Base-by-base conservation (phyloP, 1,140 invertebrate genomes). In the Araneus ventricosus region DNA sequence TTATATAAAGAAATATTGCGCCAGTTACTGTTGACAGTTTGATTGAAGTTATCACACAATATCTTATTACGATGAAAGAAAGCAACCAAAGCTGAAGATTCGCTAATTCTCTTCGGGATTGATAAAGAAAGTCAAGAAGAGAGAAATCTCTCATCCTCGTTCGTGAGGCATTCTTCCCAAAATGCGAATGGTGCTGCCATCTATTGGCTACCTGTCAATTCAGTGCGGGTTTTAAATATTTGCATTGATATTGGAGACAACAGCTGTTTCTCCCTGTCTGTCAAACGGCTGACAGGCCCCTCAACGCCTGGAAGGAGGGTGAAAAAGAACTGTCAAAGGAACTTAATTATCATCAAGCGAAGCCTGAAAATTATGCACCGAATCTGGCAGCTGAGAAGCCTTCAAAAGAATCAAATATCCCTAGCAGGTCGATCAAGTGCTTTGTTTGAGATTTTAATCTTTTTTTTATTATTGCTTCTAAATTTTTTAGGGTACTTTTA, bases 311-410 rank as follows among this genome's bases (percentile, higher is more conserved):
- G 39, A 14, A 84, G 80, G 37, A 52, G 41, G 41, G 80, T 24
- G 80, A 80, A 91, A 91, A 67, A 82, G 89, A 84, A 84, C 63
- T 75, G 87, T 63, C 79, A 63, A 41, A 82, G 57, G 80, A 91
- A 91, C 61, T 91, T 91, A 91, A 91, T 91, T 91, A 91, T 91
- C 80, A 67, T 91, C 88, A 52, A 37, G 85, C 45, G 85, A 34
- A 61, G 88, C 67, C 41, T 41, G 88, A 90, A 80, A 90, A 90
- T 90, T 79, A 90, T 90, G 88, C 88, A 80, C 27, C 61, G 88
- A 79, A 80, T 88, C 17, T 67, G 86, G 86, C 86, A 88, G 61
- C 61, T 70, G 86, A 88, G 37, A 14, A n/a, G 86, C 20, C 80
- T 75, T 84, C 82, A 84, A 84, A 88, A 88, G 61, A 45, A 88